Evolutionary conservation across 2,113 vertebrate genomes (phyloP), one percentile per base, ranked within the genome.

Genomic region (Urocynchramus pylzowi): DNA sequence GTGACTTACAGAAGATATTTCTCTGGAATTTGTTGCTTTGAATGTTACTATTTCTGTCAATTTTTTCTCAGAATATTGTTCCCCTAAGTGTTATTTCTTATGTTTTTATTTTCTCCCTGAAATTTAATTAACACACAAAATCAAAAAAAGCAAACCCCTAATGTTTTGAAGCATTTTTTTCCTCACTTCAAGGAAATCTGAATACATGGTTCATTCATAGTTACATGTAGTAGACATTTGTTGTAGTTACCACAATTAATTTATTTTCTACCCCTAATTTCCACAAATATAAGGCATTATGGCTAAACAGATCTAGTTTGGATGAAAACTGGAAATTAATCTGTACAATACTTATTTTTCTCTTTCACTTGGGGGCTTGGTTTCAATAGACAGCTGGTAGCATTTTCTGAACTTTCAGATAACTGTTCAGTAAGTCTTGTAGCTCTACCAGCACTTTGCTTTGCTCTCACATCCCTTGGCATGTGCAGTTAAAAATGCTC

Each of bases 111-210:
- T 13, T 52, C 30, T 85, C 16, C 0, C 13, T 41, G 3, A 91
- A 64, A 3, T 53, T 54, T 44, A 59, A 50, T 31, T 35, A 18
- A 86, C 67, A 56, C 28, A 63, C 5, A n/a, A 21, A 50, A 28
- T 3, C 4, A 31, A 39, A 27, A 47, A n/a, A 28, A 20, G 1
- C 16, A 41, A 54, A 30, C 2, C 3, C 4, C 3, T 17, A n/a
- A n/a, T 4, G 2, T 49, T 73, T 63, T 16, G 24, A 87, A 87
- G 41, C 3, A 2, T 3, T 64, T 75, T 56, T 54, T 35, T 14
- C 35, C 31, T 88, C 3, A 7, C 21, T 50, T 81, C 23, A 78
- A 56, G 28, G 28, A 61, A 86, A 65, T 61, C 3, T 45, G 26
- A 76, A 79, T 35, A 64, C 6, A 44, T 39, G 6, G 1, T 19